Percentiles rank a stretch among this genome's conserved stretches.
These are phyloP conservation scores for Scotopteryx bipunctaria DNA, from an alignment of 2,888 invertebrate genomes.

Conservation along the genomic window DNA sequence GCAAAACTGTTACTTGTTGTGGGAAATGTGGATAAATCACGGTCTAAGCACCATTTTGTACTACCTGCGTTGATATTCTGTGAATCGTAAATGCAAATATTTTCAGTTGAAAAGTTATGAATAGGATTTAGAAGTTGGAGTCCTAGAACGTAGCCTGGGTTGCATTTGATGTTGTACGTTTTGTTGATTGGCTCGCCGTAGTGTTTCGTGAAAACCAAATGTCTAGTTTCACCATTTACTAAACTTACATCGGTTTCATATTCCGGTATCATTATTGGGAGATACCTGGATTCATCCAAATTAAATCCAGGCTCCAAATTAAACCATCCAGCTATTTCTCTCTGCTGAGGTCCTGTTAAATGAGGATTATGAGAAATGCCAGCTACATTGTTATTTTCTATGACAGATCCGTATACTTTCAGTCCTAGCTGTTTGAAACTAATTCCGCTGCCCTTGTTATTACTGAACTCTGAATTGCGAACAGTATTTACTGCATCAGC, in stretches of 20 bases:
- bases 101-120: conserved; percentile 93
- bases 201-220: conserved; percentile 88
- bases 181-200: conserved; percentile 82
- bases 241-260: conserved; percentile 85
- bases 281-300: conserved; percentile 87
- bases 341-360: conserved; percentile 91
- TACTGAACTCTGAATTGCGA: conserved; percentile 91
- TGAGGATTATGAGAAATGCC: conserved; percentile 97
- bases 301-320: conserved; percentile 86
- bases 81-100: conserved; percentile 90
- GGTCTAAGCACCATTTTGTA: conserved; percentile 89
- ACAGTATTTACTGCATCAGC: conserved; percentile 91
- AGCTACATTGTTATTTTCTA: conserved; percentile 92
- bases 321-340: conserved; percentile 97
- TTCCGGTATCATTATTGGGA: conserved; percentile 88
- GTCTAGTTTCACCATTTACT: conserved; percentile 89
- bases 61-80: conserved; percentile 86
- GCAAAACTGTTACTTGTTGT: conserved; percentile 93
- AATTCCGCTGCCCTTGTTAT: conserved; percentile 94
- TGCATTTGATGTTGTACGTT: conserved; percentile 86
- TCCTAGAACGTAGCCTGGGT: conserved; percentile 93
- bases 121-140: conserved; percentile 96
- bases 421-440: conserved; percentile 94
- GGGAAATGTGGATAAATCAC: conserved; percentile 95
- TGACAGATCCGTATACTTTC: conserved; percentile 88